phyloP scores from a whole-genome alignment of 92 coral and sea anemone species.

The Actinernus sp. region DNA sequence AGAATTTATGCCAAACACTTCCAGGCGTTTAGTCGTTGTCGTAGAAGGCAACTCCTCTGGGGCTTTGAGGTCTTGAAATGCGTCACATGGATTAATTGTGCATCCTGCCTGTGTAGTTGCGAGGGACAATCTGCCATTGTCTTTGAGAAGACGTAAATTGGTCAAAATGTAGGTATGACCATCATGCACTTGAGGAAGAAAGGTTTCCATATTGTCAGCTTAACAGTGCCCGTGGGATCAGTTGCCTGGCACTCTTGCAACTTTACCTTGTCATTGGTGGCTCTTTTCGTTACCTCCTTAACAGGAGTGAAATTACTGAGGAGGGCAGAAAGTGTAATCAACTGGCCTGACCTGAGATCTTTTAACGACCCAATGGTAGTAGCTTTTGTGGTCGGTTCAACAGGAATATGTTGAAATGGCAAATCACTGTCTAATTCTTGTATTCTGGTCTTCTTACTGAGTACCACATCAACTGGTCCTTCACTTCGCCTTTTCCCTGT shows the following conservation, averaged over 20 bases:
- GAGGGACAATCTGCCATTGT: no score
- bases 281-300: no score
- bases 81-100: no score
- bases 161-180: not conserved
- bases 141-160: no score
- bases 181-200: not conserved
- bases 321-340: not conserved
- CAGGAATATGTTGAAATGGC: not conserved
- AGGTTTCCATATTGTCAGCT: not conserved
- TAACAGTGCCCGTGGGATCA: no score
- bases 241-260: no score
- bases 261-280: no score
- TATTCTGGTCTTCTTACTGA: no score
- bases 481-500: slow-evolving; percentile 7
- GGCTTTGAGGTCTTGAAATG: no score
- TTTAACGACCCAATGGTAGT: slow-evolving; percentile 1
- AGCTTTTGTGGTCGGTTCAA: not conserved
- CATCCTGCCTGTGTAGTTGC: no score
- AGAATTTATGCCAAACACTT: no score
- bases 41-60: not conserved
- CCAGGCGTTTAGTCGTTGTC: no score
- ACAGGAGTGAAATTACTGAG: not conserved
- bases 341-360: not conserved
- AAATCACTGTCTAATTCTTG: not conserved
- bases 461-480: slow-evolving; percentile 48